Base-by-base conservation (phyloP, 2,113 vertebrate genomes). In the Tenebrosternarchus preto region DNA sequence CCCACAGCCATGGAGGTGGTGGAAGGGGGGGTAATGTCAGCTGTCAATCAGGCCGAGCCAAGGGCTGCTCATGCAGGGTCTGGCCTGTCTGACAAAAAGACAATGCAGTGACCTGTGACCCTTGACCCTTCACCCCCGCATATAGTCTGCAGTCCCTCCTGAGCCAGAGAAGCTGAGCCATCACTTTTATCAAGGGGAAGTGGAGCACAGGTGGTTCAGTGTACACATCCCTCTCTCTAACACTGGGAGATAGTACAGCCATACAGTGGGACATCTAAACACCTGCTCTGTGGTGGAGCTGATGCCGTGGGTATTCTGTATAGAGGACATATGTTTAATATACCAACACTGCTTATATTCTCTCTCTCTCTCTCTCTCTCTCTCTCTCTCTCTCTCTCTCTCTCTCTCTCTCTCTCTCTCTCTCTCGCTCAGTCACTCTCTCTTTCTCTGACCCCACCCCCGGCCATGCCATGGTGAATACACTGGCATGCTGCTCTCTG, bases 11-110 rank as follows among this genome's bases (percentile, higher is more conserved):
- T 84, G 88, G 91, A 88, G 59, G 91, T 84, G 88, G 91, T n/a
- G n/a, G n/a, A n/a, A n/a, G 89, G 59, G 91, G 89, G 90, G 88
- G 55, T 94, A 95, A 95, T 95, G 94, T 91, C 93, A 94, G 89
- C 85, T 94, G 94, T 90, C 94, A 93, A 88, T 95, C 94, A 93
- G 53, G 27, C 66, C 72, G 71, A 70, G 73, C 73, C 78, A 60
- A 67, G 79, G 8, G 46, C 46, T 64, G 70, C 71, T 74, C 64
- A 36, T 36, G 64, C 64, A 57, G 72, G 39, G 66, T 50, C 55
- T 60, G 16, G 75, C 60, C 61, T 76, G 64, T 85, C 55, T 87
- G 84, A 85, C 79, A 69, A 72, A 76, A 84, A 84, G 90, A 88
- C 85, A 85, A 83, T 73, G 80, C 78, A 22, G 39, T 78, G 85